A percentile compares a stretch with the other conserved stretches of the same genome.
Conservation (phyloP, 2,888 invertebrate species). For the Ectemnius continuus region DNA sequence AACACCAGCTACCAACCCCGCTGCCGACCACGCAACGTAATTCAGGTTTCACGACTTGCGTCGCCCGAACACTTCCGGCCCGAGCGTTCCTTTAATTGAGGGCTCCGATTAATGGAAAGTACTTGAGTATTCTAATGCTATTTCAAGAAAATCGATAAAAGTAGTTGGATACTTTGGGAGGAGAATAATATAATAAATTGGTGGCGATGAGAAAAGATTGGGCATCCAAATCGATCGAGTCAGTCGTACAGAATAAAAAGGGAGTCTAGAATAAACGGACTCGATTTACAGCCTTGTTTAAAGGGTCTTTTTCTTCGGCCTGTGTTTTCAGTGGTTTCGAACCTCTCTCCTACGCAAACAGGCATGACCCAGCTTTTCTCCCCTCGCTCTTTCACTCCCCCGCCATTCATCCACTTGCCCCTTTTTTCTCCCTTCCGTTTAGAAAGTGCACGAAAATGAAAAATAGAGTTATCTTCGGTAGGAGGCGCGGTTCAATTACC, state of each 20-base stretch:
- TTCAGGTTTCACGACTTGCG: no score
- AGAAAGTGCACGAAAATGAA: background rate
- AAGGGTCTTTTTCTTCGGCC: background rate
- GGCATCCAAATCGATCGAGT: no score
- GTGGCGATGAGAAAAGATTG: no score
- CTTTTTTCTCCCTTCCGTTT: slow-evolving; percentile 11
- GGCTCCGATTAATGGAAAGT: no score
- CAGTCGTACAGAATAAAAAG: background rate
- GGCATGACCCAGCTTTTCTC: slow-evolving; percentile 9
- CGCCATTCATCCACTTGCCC: slow-evolving; percentile 17
- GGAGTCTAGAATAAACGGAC: background rate
- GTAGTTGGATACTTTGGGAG: no score
- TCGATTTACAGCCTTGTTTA: slow-evolving; percentile 1
- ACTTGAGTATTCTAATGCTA: no score
- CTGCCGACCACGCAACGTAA: no score
- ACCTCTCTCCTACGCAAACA: background rate
- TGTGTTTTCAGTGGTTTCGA: background rate
- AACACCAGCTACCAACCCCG: no score
- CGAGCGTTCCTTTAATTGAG: no score
- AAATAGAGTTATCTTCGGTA: background rate
- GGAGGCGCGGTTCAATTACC: background rate
- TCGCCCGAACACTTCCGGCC: no score
- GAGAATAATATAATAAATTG: no score
- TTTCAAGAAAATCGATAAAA: no score
- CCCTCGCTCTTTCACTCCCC: slow-evolving; percentile 26